Base-by-base conservation (phyloP, 2,113 vertebrate species). In the Caloenas nicobarica region DNA sequence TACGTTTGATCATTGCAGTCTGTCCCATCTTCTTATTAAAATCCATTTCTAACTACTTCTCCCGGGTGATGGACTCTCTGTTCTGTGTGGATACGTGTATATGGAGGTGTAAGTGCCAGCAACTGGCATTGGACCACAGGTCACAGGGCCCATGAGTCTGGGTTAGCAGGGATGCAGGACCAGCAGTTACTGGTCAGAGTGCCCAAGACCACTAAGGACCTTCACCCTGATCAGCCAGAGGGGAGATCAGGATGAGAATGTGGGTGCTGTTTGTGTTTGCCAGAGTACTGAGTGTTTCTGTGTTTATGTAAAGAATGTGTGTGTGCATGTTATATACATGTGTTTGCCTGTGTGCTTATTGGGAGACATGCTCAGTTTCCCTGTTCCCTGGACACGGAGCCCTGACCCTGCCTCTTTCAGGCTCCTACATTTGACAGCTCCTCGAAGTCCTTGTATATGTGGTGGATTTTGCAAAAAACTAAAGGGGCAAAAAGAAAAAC, bases 381-480 rank as follows among this genome's bases (percentile, higher is more conserved):
- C 51, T 16, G 6, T 19, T 80, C 16, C 16, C 46, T 13, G 8
- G 10, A 65, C 51, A 22, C 2, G 6, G 26, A 46, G 16, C 33
- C 40, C 24, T 16, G 29, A 19, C 29, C 13, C 36, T 73, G 0
- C 13, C 16, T 46, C 29, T 31, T 2, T n/a, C 2, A 1, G 36
- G 12, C 38, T 60, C 16, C 53, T 46, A 48, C 16, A 34, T 66
- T 28, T 61, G 38, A 31, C 44, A 80, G 1, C 6, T 48, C 29
- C n/a, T 66, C 60, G 28, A 21, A 86, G 53, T 66, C 28, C 19
- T 54, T 53, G 33, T 29, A 22, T 0, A 0, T 48, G 15, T 28
- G 23, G 18, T 73, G 22, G 13, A 68, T 56, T 79, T 66, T 73
- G 26, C 18, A 68, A 48, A 53, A 79, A 54, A 33, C 22, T 66